Percentiles rank a stretch among this genome's conserved stretches.
Conservation (phyloP, 2,888 invertebrate genomes). For the Gryllus longicercus region DNA sequence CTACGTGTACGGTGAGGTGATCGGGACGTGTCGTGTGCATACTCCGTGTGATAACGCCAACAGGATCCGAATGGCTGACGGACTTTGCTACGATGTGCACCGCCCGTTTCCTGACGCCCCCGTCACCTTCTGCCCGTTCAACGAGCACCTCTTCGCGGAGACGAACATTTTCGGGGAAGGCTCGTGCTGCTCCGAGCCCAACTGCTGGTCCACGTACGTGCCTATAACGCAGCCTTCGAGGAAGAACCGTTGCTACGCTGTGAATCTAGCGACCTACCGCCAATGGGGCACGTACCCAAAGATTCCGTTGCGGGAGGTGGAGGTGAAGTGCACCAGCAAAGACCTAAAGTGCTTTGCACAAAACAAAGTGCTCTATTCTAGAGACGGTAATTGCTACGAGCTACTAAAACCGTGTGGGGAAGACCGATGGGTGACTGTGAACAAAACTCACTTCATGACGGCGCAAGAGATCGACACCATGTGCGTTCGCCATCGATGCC, state of each 20-base stretch:
- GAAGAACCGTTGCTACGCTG: not conserved
- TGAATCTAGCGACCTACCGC: not conserved
- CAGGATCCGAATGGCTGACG: not conserved
- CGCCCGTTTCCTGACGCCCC: not conserved
- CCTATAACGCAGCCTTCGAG: not conserved
- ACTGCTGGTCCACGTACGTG: not conserved
- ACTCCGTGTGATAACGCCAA: not conserved
- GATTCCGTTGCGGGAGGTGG: not conserved
- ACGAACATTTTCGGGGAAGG: not conserved
- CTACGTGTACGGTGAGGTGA: not conserved
- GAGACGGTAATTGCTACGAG: not conserved
- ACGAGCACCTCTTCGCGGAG: not conserved
- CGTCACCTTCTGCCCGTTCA: not conserved
- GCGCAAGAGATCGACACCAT: not conserved
- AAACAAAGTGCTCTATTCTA: not conserved
- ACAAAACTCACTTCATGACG: not conserved
- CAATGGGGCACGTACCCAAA: not conserved
- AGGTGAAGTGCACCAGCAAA: not conserved
- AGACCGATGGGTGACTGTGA: not conserved
- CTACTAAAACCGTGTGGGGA: not conserved
- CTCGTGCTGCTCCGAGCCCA: not conserved
- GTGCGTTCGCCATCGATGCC: not conserved
- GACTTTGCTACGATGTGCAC: not conserved
- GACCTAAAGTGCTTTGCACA: not conserved
- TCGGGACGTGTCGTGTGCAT: not conserved